Percentiles rank a stretch among this genome's conserved stretches.
These are phyloP conservation scores for Notamacropus eugenii DNA, from an alignment of 2,797 vertebrate species.

Conservation along the genomic window DNA sequence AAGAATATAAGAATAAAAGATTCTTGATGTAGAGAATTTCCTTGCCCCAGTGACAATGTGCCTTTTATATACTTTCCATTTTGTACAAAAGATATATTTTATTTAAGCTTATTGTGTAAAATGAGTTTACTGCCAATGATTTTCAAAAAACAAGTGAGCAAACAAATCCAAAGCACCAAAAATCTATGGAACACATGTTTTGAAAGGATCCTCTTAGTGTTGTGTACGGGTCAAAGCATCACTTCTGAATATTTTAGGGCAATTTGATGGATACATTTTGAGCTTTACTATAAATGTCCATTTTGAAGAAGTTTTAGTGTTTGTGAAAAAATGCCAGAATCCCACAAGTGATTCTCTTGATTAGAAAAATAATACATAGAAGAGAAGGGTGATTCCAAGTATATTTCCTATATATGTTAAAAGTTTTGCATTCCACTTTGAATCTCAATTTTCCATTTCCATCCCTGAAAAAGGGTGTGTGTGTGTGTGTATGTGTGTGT, in stretches of 20 bases:
- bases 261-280: background rate
- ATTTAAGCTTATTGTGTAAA: background rate
- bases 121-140: background rate
- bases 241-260: conserved; percentile 1
- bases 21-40: background rate
- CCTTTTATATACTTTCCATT: conserved; percentile 14
- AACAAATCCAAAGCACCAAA: conserved; percentile 2
- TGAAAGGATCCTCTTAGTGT: background rate
- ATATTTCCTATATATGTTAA: background rate
- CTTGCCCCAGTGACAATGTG: conserved; percentile 8
- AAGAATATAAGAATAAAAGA: background rate
- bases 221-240: conserved; percentile 1
- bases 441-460: background rate
- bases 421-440: background rate
- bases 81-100: conserved; percentile 20
- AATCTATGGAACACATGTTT: conserved; percentile 16
- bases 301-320: background rate
- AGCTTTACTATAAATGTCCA: background rate
- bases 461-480: background rate
- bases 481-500: no score
- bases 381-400: background rate
- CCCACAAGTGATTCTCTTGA: background rate
- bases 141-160: conserved; percentile 4
- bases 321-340: background rate
- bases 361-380: background rate